A percentile compares a stretch with the other conserved stretches of the same genome.
phyloP scores from a whole-genome alignment of 2,888 invertebrate species.

The Stenolophus ochropezus region DNA sequence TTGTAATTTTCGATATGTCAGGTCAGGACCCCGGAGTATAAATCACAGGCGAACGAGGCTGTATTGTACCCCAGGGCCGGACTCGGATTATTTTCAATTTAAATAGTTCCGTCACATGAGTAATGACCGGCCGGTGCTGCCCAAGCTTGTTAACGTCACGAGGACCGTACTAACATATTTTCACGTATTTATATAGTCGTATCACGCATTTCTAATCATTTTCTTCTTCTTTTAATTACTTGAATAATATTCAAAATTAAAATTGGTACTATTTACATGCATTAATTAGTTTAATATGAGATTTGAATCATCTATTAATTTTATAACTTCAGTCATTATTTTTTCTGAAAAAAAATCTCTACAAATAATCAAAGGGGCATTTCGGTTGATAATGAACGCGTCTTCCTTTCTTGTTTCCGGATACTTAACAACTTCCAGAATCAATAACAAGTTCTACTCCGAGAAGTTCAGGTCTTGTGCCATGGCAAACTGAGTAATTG shows the following conservation, averaged over 20 bases:
- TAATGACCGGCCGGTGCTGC: constrained; percentile 11
- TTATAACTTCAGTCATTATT: no score
- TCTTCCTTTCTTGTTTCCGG: no score
- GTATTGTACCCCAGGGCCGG: constrained; percentile 48
- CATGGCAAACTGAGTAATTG: no score
- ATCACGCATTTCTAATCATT: neutral
- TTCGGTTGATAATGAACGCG: no score
- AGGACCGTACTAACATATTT: neutral
- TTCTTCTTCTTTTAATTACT: neutral
- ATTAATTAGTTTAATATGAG: no score
- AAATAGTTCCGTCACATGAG: constrained; percentile 42
- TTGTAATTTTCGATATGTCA: constrained; percentile 59
- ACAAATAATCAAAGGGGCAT: no score
- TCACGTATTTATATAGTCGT: neutral
- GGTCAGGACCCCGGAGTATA: constrained; percentile 55
- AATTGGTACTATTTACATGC: neutral
- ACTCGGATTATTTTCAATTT: constrained; percentile 43
- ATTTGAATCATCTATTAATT: no score
- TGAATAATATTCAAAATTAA: neutral
- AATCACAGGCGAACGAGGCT: constrained; percentile 50
- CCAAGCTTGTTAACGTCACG: constrained; percentile 13
- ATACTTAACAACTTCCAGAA: no score
- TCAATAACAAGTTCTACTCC: no score
- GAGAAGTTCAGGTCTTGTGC: no score
- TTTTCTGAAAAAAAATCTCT: no score